These are phyloP conservation scores for Dromococcyx pavoninus DNA, from an alignment of 2,797 vertebrate species.

Conservation along the genomic window DNA sequence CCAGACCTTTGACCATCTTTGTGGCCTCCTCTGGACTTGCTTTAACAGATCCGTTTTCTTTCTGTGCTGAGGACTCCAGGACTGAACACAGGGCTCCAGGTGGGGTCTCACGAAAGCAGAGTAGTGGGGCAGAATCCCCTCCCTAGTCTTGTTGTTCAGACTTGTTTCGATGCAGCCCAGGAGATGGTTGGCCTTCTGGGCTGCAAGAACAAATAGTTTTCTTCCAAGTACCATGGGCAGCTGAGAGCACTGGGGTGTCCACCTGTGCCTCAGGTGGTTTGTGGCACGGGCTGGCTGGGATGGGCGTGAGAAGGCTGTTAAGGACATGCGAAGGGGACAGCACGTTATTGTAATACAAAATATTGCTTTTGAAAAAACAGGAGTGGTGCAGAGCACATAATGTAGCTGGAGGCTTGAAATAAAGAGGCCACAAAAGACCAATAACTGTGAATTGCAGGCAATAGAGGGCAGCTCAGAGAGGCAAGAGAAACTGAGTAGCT, in stretches of 20 bases:
- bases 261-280: fast-evolving
- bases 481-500: not conserved
- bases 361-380: not conserved
- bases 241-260: not conserved
- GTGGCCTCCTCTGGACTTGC: no score
- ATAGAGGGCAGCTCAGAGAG: not conserved
- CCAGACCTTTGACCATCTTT: no score
- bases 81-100: no score
- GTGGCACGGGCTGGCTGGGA: not conserved
- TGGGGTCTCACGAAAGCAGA: no score
- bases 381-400: not conserved
- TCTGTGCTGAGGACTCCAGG: no score
- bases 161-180: no score
- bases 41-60: no score
- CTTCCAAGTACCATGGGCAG: not conserved
- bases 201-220: not conserved
- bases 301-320: not conserved
- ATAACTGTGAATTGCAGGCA: not conserved
- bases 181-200: no score
- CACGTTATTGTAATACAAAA: not conserved
- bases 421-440: not conserved
- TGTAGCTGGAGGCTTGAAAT: not conserved
- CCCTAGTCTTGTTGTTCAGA: no score
- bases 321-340: not conserved
- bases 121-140: no score